Evolutionary conservation across 2,113 vertebrate genomes (phyloP).

Genomic region (Erythrolamprus reginae): DNA sequence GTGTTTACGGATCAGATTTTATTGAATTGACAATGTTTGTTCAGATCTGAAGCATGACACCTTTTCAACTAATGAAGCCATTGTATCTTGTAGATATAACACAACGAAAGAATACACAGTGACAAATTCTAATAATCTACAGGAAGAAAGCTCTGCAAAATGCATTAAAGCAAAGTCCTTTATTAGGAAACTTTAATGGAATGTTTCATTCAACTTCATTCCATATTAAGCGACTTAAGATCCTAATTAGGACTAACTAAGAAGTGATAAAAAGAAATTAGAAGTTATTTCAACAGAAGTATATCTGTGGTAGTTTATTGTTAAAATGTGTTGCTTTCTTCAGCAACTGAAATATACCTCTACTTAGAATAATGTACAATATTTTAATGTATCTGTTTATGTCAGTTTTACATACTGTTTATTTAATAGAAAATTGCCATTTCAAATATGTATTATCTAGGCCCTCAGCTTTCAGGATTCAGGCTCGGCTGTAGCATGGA

Average conservation of each 20-base stretch:
- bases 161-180: background rate
- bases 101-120: background rate
- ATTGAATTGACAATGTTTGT: background rate
- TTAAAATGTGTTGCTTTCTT: background rate
- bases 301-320: conserved; percentile 4
- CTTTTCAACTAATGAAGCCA: background rate
- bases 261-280: conserved; percentile 10
- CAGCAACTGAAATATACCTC: background rate
- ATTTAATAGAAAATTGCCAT: background rate
- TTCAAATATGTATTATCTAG: too few relatives aligned
- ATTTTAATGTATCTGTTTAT: background rate
- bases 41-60: background rate
- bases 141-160: background rate
- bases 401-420: background rate
- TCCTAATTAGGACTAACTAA: conserved; percentile 17
- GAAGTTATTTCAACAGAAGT: conserved; percentile 11
- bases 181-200: background rate
- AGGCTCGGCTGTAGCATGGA: too few relatives aligned
- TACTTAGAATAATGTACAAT: background rate
- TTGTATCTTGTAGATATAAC: background rate
- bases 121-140: background rate
- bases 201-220: background rate
- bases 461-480: too few relatives aligned
- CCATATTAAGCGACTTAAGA: conserved; percentile 8
- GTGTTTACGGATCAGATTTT: background rate